A percentile compares a stretch with the other conserved stretches of the same genome.
phyloP scores from a whole-genome alignment of 2,888 invertebrate genomes.

The Drosophila melanosoma region DNA sequence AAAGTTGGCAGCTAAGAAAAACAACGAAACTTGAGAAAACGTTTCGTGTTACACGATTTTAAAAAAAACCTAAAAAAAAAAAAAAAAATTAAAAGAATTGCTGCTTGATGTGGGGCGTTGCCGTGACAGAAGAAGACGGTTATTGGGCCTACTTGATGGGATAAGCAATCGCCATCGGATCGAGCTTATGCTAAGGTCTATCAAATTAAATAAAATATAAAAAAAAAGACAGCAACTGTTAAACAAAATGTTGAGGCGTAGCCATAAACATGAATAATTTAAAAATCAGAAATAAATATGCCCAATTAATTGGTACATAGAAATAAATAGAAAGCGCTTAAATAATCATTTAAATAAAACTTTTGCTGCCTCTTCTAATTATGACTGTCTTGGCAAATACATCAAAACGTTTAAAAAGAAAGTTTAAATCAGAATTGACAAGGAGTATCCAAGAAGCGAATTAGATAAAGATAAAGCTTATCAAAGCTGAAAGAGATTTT shows the following conservation, averaged over 20 bases:
- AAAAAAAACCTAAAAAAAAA: constrained; percentile 29
- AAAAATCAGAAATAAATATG: constrained; percentile 20
- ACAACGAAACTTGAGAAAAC: constrained; percentile 18
- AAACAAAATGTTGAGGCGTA: constrained; percentile 11
- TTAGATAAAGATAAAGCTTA: background rate
- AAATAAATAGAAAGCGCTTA: background rate
- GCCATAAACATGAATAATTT: constrained; percentile 24
- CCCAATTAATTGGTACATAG: constrained; percentile 20
- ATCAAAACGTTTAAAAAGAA: background rate
- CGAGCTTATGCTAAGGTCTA: constrained; percentile 2
- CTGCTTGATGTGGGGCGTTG: constrained; percentile 29
- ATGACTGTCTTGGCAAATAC: background rate
- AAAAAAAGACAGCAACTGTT: background rate
- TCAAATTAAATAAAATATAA: constrained; percentile 11
- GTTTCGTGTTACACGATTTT: constrained; percentile 69
- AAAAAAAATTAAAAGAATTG: constrained; percentile 6
- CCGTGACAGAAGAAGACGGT: constrained; percentile 30
- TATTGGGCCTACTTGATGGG: constrained; percentile 4
- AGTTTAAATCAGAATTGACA: background rate
- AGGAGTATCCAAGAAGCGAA: background rate
- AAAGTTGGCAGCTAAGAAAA: constrained; percentile 47
- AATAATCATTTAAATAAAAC: constrained; percentile 4
- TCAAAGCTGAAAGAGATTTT: too few species aligned
- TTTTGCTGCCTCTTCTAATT: background rate
- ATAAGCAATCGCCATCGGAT: constrained; percentile 31